A percentile compares a stretch with the other conserved stretches of the same genome.
phyloP scores from a whole-genome alignment of 2,113 vertebrate genomes.

The rat (Rattus norvegicus) region DNA sequence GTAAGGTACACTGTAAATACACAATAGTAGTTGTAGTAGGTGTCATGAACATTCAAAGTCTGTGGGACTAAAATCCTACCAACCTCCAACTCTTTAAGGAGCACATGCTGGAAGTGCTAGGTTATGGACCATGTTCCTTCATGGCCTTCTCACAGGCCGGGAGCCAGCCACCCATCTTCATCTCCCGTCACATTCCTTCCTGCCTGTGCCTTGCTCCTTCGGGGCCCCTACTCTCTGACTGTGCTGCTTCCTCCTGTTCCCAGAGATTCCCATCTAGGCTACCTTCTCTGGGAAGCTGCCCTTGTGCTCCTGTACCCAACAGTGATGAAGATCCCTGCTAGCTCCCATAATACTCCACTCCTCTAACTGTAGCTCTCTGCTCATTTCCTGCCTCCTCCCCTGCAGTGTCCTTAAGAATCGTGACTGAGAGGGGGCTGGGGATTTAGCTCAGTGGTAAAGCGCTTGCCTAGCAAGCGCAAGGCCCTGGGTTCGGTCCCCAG shows the following conservation, averaged over 20 bases:
- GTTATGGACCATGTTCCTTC: not conserved
- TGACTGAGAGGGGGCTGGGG: too few relatives aligned
- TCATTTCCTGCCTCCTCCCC: not conserved
- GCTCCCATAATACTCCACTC: not conserved
- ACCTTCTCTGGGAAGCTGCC: not conserved
- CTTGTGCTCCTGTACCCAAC: not conserved
- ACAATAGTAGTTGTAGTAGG: not conserved
- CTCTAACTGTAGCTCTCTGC: not conserved
- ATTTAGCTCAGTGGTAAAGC: too few relatives aligned
- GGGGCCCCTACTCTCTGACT: not conserved
- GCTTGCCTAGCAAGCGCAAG: too few relatives aligned
- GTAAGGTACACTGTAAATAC: not conserved
- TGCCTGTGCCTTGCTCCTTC: not conserved
- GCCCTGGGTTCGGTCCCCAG: too few relatives aligned
- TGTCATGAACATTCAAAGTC: not conserved
- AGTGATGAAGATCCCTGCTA: not conserved
- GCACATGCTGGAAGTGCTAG: not conserved
- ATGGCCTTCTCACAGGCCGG: not conserved
- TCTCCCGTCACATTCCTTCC: not conserved
- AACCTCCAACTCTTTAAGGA: constrained; percentile 15
- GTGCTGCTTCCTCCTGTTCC: not conserved
- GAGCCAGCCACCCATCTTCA: not conserved
- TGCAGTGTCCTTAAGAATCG: not conserved
- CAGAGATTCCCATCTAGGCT: not conserved
- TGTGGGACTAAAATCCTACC: not conserved